Conservation (phyloP, 2,113 vertebrate species). For the Vimba vimba region DNA sequence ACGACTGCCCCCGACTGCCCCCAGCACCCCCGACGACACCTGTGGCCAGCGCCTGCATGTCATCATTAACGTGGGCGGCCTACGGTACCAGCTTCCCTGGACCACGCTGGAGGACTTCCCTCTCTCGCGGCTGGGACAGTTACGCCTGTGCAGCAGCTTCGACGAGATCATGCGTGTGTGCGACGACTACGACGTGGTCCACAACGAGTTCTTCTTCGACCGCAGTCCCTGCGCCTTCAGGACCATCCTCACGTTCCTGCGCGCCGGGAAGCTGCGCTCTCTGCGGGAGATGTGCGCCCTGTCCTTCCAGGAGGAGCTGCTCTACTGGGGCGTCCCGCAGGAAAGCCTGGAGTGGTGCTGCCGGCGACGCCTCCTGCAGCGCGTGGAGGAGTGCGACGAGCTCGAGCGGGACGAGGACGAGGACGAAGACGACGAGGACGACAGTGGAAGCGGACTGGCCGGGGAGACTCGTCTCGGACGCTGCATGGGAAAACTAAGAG, state of each 20-base stretch:
- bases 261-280: conserved; percentile 91
- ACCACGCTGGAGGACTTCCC: conserved; percentile 96
- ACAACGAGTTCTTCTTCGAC: conserved; percentile 98
- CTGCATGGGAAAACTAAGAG: conserved; percentile 90
- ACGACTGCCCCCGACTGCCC: conserved; percentile 63
- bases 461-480: conserved; percentile 76
- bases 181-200: conserved; percentile 92
- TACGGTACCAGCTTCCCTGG: conserved; percentile 95
- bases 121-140: conserved; percentile 88
- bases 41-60: conserved; percentile 83
- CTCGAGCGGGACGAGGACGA: conserved; percentile 87
- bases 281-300: conserved; percentile 92
- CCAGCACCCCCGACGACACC: conserved; percentile 64
- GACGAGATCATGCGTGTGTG: conserved; percentile 95
- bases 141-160: conserved; percentile 92
- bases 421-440: conserved; percentile 71
- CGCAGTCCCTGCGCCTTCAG: conserved; percentile 94
- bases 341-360: conserved; percentile 95
- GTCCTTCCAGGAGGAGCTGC: conserved; percentile 95
- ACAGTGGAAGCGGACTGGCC: conserved; percentile 65
- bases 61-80: conserved; percentile 96
- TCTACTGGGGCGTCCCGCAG: conserved; percentile 97
- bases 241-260: conserved; percentile 93
- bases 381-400: conserved; percentile 91
- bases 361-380: conserved; percentile 89